Base-by-base conservation (phyloP, 35 echinoderm and acorn worm species). In the Lytechinus variegatus region DNA sequence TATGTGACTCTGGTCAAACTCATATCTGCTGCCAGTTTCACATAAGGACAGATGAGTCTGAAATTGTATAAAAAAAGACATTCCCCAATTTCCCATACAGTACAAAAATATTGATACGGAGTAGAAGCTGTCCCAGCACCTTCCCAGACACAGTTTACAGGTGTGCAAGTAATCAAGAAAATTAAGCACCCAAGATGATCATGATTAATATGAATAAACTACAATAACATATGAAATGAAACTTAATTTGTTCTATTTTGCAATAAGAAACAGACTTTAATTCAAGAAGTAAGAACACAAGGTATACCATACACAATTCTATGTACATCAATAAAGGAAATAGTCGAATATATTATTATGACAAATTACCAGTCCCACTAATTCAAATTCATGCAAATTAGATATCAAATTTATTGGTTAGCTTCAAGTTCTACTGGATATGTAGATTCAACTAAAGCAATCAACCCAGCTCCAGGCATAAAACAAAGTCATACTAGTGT, bases 221-320 rank as follows among this genome's bases (percentile, higher is more conserved):
- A 44, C 33, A 44, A 44, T 1, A 44, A 44, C 33, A 44, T 2
- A 44, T 44, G 33, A 44, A 44, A 44, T 44, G 33, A 44, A 44
- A 44, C 33, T 44, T 44, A 44, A 44, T 79, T 24, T 79, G 19
- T 24, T 79, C 14, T 24, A 79, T 79, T 79, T 79, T 79, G 66
- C 88, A 90, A 52, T 90, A 54, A 90, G 88, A 90, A 90, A 90
- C 29, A 44, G 88, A 90, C 88, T 90, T 89, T 90, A 52, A 90
- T 90, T 90, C 88, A 52, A 90, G 88, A 90, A 90, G 66, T 79
- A 79, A 19, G 88, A 90, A 90, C 88, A 90, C 29, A 79, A 90
- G 88, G 52, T 90, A 90, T 54, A 90, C 88, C 88, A 90, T 90
- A 90, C 88, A 90, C 88, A 90, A 90, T 90, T 90, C 28, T 90